Conservation (phyloP, 2,113 vertebrate species). For the Gallinago media region DNA sequence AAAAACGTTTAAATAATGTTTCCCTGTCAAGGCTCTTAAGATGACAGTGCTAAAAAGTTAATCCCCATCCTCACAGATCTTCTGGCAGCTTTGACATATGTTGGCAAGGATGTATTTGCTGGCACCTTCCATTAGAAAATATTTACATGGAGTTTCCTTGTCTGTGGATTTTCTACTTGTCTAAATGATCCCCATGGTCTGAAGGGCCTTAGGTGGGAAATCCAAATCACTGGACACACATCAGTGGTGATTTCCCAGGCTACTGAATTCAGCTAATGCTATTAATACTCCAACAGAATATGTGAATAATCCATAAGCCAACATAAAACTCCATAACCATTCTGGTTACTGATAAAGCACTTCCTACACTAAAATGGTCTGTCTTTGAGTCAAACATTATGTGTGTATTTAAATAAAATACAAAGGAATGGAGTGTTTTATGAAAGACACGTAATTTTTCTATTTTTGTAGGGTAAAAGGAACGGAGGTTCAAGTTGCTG, state of each 20-base stretch:
- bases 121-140: constrained; percentile 66
- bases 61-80: constrained; percentile 38
- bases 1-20: constrained; percentile 13
- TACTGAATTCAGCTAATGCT: neutral
- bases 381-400: neutral
- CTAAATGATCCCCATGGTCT: constrained; percentile 23
- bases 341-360: neutral
- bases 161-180: constrained; percentile 21
- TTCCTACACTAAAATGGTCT: neutral
- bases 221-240: neutral
- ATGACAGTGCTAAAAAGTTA: constrained; percentile 63
- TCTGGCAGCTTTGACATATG: constrained; percentile 54
- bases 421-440: neutral
- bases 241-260: neutral
- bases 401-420: neutral
- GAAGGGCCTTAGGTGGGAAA: constrained; percentile 9
- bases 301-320: neutral
- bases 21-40: constrained; percentile 53
- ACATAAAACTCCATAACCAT: neutral
- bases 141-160: constrained; percentile 53
- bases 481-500: neutral
- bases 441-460: rapidly evolving
- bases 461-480: neutral
- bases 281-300: neutral
- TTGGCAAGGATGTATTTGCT: constrained; percentile 43